These are phyloP conservation scores for Bombylius major DNA, from an alignment of 2,888 invertebrate species.

Conservation along the genomic window DNA sequence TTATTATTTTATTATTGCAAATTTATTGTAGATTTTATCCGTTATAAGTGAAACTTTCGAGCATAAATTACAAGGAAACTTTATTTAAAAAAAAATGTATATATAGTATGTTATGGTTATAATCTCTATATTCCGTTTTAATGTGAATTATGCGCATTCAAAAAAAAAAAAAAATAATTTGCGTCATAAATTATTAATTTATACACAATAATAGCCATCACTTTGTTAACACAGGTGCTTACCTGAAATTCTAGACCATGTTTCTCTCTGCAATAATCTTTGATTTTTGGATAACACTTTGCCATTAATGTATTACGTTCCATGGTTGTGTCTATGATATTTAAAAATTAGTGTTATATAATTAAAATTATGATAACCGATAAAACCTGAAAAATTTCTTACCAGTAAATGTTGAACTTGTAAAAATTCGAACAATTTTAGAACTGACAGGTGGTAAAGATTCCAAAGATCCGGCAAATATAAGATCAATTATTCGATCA, in stretches of 20 bases:
- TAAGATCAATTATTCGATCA: conserved; percentile 78
- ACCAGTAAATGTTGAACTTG: conserved; percentile 98
- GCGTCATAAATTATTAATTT: too few relatives aligned
- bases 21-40: too few relatives aligned
- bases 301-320: conserved; percentile 96
- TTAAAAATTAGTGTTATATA: conserved; percentile 5
- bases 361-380: conserved; percentile 1
- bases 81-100: too few relatives aligned
- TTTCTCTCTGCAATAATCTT: conserved; percentile 93
- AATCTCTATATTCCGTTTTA: too few relatives aligned
- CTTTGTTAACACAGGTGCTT: conserved; percentile 14
- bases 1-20: too few relatives aligned
- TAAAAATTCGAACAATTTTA: conserved; percentile 95
- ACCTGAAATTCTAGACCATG: conserved; percentile 98
- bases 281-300: conserved; percentile 91
- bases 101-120: too few relatives aligned
- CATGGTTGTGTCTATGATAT: conserved; percentile 77
- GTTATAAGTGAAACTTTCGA: too few relatives aligned
- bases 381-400: conserved; percentile 16
- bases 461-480: conserved; percentile 78
- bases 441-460: conserved; percentile 90
- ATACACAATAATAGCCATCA: too few relatives aligned
- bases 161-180: too few relatives aligned
- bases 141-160: too few relatives aligned
- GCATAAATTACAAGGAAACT: too few relatives aligned